phyloP scores from a whole-genome alignment of 2,797 vertebrate genomes.

The Urophycis tenuis region DNA sequence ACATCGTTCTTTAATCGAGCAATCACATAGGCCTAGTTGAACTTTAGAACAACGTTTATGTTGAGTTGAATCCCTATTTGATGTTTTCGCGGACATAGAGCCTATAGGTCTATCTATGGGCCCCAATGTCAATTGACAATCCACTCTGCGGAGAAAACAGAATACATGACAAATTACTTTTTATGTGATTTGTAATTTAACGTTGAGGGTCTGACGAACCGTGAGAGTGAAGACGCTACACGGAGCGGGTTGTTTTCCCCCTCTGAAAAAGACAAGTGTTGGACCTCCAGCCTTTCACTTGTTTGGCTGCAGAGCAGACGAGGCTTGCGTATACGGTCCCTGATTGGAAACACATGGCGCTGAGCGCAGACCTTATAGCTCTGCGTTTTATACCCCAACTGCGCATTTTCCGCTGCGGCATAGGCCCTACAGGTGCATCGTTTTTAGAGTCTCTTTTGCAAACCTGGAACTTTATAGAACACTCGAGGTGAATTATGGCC shows the following conservation, averaged over 20 bases:
- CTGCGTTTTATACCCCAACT: constrained; percentile 31
- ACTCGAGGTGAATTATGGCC: neutral
- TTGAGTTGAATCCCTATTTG: neutral
- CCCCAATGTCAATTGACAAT: neutral
- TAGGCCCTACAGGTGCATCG: constrained; percentile 65
- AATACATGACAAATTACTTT: neutral
- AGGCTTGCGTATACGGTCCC: constrained; percentile 57
- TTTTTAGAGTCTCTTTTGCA: neutral
- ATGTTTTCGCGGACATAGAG: neutral
- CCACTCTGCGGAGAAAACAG: neutral
- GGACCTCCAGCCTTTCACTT: constrained; percentile 62
- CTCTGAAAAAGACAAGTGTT: constrained; percentile 57
- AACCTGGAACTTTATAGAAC: neutral
- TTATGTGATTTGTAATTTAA: constrained; percentile 28
- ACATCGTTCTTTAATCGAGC: neutral
- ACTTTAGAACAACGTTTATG: neutral
- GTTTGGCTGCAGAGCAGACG: constrained; percentile 64
- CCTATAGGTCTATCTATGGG: neutral
- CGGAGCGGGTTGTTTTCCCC: constrained; percentile 47
- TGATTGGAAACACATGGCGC: constrained; percentile 79
- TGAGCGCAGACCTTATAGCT: constrained; percentile 17
- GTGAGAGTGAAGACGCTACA: constrained; percentile 38
- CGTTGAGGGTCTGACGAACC: constrained; percentile 42
- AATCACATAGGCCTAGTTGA: too few species aligned
- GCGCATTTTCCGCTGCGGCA: constrained; percentile 40